These are phyloP conservation scores for Illadopsis cleaveri DNA, from an alignment of 2,113 vertebrate genomes.

Conservation along the genomic window DNA sequence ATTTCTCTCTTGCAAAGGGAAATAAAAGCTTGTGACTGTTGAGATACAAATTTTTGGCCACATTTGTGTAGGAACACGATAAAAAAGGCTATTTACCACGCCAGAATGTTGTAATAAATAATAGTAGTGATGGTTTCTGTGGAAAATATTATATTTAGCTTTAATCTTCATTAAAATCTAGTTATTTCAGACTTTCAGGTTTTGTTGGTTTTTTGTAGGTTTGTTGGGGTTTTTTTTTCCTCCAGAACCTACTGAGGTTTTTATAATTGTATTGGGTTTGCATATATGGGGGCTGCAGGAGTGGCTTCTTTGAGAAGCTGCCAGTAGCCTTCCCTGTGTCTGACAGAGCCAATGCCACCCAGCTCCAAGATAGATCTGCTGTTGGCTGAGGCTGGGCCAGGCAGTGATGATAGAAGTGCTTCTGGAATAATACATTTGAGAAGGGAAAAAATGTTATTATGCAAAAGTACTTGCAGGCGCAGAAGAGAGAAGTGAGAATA, in stretches of 20 bases:
- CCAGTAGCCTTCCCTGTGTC: neutral
- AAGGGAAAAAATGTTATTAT: neutral
- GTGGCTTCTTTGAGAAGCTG: neutral
- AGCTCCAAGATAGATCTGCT: neutral
- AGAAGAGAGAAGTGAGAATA: neutral
- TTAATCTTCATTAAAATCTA: neutral
- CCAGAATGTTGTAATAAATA: neutral
- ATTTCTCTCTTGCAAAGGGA: neutral
- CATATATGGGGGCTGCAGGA: neutral
- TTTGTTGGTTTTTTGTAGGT: neutral
- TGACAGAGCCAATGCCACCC: neutral
- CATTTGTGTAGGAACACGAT: neutral
- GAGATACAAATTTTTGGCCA: neutral
- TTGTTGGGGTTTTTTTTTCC: no score
- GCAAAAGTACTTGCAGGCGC: neutral
- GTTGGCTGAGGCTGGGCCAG: neutral
- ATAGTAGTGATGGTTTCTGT: neutral
- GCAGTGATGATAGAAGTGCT: neutral
- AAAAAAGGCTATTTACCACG: neutral
- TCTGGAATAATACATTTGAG: neutral
- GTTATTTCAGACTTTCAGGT: neutral
- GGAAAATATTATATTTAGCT: neutral
- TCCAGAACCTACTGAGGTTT: neutral
- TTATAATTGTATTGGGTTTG: neutral
- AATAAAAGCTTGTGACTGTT: neutral